Evolutionary conservation across 2,797 vertebrate species (phyloP).

Genomic region (Telmatherina bonti): DNA sequence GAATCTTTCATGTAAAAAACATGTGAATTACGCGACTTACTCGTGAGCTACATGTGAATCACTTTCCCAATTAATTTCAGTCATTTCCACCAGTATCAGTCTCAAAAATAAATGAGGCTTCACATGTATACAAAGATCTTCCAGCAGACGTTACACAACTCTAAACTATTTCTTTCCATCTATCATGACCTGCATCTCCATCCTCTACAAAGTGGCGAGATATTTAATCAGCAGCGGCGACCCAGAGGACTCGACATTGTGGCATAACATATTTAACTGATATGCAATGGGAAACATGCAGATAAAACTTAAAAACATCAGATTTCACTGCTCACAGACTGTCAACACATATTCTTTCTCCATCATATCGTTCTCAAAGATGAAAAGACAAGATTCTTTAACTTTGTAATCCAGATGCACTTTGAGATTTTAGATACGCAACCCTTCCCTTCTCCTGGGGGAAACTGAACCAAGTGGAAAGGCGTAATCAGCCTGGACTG

Average conservation of each 20-base stretch:
- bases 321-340: conserved; percentile 6
- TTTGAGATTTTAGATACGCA: conserved; percentile 39
- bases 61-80: too few relatives aligned
- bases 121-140: not conserved
- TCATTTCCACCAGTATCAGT: too few relatives aligned
- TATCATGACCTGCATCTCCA: conserved; percentile 20
- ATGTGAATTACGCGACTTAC: too few relatives aligned
- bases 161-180: too few relatives aligned
- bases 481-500: conserved; percentile 46
- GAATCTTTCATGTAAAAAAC: too few relatives aligned
- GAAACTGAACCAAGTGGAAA: conserved; percentile 34
- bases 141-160: conserved; percentile 4
- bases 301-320: conserved; percentile 39
- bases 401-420: conserved; percentile 64
- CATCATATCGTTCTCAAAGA: conserved; percentile 37
- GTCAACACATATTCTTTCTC: conserved; percentile 37
- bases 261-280: conserved; percentile 20
- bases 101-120: too few relatives aligned
- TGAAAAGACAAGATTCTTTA: conserved; percentile 46
- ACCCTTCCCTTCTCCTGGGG: conserved; percentile 27
- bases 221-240: conserved; percentile 31
- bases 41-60: too few relatives aligned
- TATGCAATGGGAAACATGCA: conserved; percentile 35
- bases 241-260: conserved; percentile 20
- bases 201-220: conserved; percentile 43